Evolutionary conservation across 2,797 vertebrate genomes (phyloP).

Genomic region (Myioborus melanocephalus): DNA sequence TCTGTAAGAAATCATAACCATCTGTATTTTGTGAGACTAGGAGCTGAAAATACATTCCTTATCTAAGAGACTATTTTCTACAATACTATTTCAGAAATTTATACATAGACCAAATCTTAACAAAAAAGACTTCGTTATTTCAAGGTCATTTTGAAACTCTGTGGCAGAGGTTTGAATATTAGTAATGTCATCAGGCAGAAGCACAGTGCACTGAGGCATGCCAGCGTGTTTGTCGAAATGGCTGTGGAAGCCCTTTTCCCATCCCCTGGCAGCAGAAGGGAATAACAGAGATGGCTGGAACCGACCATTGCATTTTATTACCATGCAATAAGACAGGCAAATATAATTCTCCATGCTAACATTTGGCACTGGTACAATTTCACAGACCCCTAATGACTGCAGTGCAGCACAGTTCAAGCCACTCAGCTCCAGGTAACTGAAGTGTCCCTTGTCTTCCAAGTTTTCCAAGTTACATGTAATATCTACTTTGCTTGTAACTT

Average conservation of each 20-base stretch:
- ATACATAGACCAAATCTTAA: neutral
- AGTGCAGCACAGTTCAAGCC: neutral
- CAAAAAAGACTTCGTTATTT: neutral
- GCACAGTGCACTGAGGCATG: neutral
- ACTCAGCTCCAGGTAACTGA: neutral
- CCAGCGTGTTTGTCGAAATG: neutral
- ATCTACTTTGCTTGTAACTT: neutral
- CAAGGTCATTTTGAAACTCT: neutral
- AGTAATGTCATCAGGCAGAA: neutral
- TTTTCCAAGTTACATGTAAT: neutral
- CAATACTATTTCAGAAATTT: neutral
- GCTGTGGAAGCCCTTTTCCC: neutral
- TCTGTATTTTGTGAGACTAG: neutral
- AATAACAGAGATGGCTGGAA: neutral
- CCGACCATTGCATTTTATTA: constrained; percentile 1
- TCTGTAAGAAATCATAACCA: neutral
- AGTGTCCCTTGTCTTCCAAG: neutral
- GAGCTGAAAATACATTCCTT: neutral
- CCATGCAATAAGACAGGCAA: neutral
- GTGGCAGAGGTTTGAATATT: neutral
- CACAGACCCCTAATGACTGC: neutral
- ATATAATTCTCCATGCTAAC: neutral
- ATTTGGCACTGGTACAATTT: neutral
- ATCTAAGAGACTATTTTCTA: neutral
- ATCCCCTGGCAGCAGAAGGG: neutral